phyloP scores from a whole-genome alignment of 2,797 vertebrate species.

The Rhyacichthys aspro region DNA sequence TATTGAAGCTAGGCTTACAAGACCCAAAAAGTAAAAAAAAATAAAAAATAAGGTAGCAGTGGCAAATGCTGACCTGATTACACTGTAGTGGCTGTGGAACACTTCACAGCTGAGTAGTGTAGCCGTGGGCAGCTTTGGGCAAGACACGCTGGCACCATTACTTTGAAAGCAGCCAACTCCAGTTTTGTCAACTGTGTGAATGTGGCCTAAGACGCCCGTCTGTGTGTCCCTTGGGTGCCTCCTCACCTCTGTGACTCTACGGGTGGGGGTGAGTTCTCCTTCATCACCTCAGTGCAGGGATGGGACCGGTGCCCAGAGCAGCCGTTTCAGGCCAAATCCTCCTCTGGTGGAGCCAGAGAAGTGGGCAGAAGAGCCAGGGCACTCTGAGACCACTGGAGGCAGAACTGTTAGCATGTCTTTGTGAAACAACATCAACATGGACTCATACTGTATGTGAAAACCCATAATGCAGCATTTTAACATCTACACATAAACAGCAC shows the following conservation, averaged over 20 bases:
- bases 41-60: conserved; percentile 11
- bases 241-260: conserved; percentile 60
- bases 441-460: conserved; percentile 19
- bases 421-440: conserved; percentile 49
- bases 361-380: conserved; percentile 47
- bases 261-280: conserved; percentile 61
- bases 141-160: conserved; percentile 70
- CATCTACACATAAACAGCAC: conserved; percentile 12
- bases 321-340: conserved; percentile 51
- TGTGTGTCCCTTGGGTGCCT: conserved; percentile 67
- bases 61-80: conserved; percentile 42
- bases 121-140: conserved; percentile 52
- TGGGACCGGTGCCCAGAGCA: conserved; percentile 55
- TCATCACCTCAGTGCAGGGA: conserved; percentile 69
- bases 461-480: neutral
- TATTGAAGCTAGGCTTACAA: conserved; percentile 10
- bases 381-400: conserved; percentile 44
- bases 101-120: conserved; percentile 50
- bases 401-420: conserved; percentile 35
- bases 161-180: conserved; percentile 40
- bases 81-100: conserved; percentile 41
- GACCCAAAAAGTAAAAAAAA: neutral
- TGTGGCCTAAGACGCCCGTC: conserved; percentile 63
- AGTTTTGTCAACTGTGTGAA: conserved; percentile 62
- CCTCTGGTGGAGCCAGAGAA: conserved; percentile 40